Conservation (phyloP, 2,888 invertebrate genomes). For the Dicranocentrus wangi region DNA sequence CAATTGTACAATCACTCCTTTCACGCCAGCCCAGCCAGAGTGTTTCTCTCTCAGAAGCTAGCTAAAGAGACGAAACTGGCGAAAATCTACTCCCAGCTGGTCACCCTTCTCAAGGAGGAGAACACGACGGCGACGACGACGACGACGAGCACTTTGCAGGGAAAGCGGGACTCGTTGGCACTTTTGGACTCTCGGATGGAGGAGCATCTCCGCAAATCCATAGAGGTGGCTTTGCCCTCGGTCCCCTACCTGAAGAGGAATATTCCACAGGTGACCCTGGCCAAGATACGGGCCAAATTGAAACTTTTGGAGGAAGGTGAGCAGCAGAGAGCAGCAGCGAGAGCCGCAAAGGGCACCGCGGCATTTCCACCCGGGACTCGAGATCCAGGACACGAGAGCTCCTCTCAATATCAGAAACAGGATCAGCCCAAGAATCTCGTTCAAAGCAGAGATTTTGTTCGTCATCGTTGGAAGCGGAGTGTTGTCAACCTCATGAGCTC, state of each 20-base stretch:
- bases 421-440: slow-evolving; percentile 6
- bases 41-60: slow-evolving; percentile 21
- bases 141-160: neutral
- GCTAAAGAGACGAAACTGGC: slow-evolving; percentile 23
- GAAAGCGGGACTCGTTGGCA: neutral
- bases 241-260: neutral
- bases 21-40: slow-evolving; percentile 22
- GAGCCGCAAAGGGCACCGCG: too few species aligned
- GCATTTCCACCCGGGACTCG: too few species aligned
- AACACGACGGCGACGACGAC: too few species aligned
- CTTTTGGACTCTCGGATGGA: neutral
- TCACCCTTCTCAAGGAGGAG: slow-evolving; percentile 27
- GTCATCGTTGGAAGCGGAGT: slow-evolving; percentile 48
- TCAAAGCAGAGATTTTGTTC: slow-evolving; percentile 35
- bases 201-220: neutral
- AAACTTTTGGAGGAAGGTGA: too few species aligned
- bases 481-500: neutral
- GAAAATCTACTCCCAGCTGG: slow-evolving; percentile 6
- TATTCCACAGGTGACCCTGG: slow-evolving; percentile 2
- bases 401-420: too few species aligned
- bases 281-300: too few species aligned
- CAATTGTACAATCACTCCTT: slow-evolving; percentile 41
- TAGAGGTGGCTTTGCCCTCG: neutral
- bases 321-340: too few species aligned
- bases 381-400: too few species aligned